Evolutionary conservation across 2,888 invertebrate genomes (phyloP).

Genomic region (Trichogramma dendrolimi): DNA sequence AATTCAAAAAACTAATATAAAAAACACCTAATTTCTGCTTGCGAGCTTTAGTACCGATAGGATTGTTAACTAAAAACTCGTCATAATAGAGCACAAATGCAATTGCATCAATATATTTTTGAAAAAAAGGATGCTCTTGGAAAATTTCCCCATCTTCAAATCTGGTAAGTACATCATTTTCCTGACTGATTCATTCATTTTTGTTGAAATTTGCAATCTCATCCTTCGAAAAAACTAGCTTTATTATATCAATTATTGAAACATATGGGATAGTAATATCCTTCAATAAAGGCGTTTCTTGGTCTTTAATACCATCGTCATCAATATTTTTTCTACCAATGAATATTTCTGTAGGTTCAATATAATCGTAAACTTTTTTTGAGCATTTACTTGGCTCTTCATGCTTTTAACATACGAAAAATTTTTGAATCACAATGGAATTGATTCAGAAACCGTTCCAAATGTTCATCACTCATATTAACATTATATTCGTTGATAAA

Average conservation of each 20-base stretch:
- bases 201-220: not conserved
- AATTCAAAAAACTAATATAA: slow-evolving; percentile 28
- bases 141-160: slow-evolving; percentile 2
- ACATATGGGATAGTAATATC: slow-evolving; percentile 8
- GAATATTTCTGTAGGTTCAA: not conserved
- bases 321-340: not conserved
- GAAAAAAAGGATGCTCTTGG: not conserved
- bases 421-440: not conserved
- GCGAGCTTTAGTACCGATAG: slow-evolving; percentile 23
- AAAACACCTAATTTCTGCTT: slow-evolving; percentile 27
- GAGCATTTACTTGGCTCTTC: slow-evolving; percentile 1
- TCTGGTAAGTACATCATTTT: not conserved
- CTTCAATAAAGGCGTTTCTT: not conserved
- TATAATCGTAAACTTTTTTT: slow-evolving; percentile 2
- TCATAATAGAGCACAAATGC: slow-evolving; percentile 29
- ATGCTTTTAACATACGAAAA: slow-evolving; percentile 1
- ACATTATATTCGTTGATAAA: slow-evolving; percentile 4
- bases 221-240: slow-evolving; percentile 7
- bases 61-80: slow-evolving; percentile 29
- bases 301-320: not conserved
- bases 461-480: not conserved
- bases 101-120: slow-evolving; percentile 2
- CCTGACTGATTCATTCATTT: not conserved
- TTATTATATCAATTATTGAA: slow-evolving; percentile 10
- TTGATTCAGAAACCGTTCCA: not conserved